These are phyloP conservation scores for Phylloscopus trochilus DNA, from an alignment of 2,113 vertebrate genomes.

Conservation along the genomic window DNA sequence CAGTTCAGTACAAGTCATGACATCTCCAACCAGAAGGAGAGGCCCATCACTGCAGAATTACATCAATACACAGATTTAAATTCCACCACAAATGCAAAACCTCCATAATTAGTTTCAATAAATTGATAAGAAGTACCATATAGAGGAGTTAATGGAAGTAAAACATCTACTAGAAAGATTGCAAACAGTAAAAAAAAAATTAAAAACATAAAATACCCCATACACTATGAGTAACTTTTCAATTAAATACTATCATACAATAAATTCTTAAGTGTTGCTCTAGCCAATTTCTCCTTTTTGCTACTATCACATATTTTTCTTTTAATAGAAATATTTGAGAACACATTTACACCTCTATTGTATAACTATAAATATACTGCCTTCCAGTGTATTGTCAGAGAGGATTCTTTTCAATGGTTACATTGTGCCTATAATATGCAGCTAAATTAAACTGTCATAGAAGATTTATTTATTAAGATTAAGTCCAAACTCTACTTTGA, in stretches of 20 bases:
- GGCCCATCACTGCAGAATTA: neutral
- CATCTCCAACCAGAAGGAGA: neutral
- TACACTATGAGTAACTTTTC: neutral
- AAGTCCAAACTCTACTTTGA: neutral
- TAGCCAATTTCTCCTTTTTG: neutral
- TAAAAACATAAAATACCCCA: rapidly evolving
- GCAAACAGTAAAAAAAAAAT: neutral
- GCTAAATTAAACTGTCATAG: neutral
- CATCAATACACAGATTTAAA: neutral
- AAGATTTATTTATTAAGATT: neutral
- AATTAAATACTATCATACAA: neutral
- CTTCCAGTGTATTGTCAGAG: neutral
- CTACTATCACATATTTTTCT: neutral
- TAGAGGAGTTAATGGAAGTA: neutral
- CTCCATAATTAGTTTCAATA: neutral
- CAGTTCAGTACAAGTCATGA: neutral
- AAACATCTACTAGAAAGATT: neutral
- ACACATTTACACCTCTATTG: neutral
- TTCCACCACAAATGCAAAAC: neutral
- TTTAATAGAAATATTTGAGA: neutral
- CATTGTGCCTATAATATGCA: neutral
- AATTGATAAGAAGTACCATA: neutral
- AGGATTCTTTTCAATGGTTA: neutral
- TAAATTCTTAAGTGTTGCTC: neutral
- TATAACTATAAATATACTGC: neutral